phyloP scores from a whole-genome alignment of 2,113 vertebrate genomes.

The Notothenia rossii region DNA sequence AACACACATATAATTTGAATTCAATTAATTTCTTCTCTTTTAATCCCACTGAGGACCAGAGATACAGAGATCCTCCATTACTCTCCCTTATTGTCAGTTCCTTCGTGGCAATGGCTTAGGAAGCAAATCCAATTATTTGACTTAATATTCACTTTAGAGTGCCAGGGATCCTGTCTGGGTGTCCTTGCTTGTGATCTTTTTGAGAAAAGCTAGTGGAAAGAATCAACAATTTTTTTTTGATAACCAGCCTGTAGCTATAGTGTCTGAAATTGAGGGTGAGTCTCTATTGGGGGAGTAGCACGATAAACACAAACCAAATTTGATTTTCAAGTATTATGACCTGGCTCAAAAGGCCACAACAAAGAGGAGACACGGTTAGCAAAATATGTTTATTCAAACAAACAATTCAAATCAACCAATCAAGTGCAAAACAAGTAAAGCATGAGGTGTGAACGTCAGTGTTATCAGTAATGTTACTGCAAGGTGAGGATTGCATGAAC shows the following conservation, averaged over 20 bases:
- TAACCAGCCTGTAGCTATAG: background rate
- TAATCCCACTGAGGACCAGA: conserved; percentile 65
- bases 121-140: conserved; percentile 80
- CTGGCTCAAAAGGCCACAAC: too few species aligned
- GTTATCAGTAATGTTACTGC: too few species aligned
- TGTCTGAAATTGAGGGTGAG: background rate
- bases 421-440: too few species aligned
- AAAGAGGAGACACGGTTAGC: too few species aligned
- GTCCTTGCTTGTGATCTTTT: conserved; percentile 68
- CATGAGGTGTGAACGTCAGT: too few species aligned
- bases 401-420: too few species aligned
- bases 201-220: conserved; percentile 46
- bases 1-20: conserved; percentile 77
- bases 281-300: background rate
- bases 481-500: too few species aligned
- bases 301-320: background rate
- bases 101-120: conserved; percentile 65
- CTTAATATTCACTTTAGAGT: conserved; percentile 76
- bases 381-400: too few species aligned
- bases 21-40: conserved; percentile 73
- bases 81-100: conserved; percentile 60
- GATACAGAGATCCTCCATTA: conserved; percentile 73
- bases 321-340: background rate
- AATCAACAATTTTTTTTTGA: conserved; percentile 52
- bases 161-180: conserved; percentile 49